These are phyloP conservation scores for Drosophila leontia DNA, from an alignment of 1,140 invertebrate species.

Conservation along the genomic window DNA sequence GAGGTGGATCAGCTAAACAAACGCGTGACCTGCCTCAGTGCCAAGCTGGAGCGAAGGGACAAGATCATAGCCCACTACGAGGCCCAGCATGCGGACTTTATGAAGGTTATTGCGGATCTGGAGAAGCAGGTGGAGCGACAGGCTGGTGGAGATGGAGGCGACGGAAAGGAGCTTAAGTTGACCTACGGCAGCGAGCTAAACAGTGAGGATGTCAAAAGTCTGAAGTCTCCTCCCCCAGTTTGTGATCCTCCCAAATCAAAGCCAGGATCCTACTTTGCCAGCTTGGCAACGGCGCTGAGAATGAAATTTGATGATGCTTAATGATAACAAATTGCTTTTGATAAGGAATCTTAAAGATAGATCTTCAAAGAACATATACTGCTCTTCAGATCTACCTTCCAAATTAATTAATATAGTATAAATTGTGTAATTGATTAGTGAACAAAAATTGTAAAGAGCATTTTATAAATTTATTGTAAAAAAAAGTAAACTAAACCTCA, in stretches of 20 bases:
- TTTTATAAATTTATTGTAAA: background rate
- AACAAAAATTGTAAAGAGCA: background rate
- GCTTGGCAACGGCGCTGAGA: slow-evolving; percentile 41
- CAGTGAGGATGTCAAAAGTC: too few relatives aligned
- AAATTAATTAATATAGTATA: background rate
- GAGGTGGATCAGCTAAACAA: slow-evolving; percentile 42
- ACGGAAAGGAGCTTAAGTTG: too few relatives aligned
- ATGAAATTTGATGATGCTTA: slow-evolving; percentile 1
- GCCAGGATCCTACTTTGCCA: slow-evolving; percentile 1
- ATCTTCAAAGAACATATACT: too few relatives aligned
- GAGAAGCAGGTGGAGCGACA: background rate
- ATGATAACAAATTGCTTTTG: too few relatives aligned
- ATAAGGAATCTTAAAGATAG: too few relatives aligned
- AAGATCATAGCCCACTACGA: slow-evolving; percentile 53
- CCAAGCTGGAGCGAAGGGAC: slow-evolving; percentile 51
- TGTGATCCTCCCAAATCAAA: background rate
- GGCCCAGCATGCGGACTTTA: slow-evolving; percentile 31
- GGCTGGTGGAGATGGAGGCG: background rate
- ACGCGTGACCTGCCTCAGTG: slow-evolving; percentile 8
- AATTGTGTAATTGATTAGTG: background rate
- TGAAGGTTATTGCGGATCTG: slow-evolving; percentile 26
- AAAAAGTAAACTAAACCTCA: background rate
- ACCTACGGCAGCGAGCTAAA: background rate
- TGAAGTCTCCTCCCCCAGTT: background rate
- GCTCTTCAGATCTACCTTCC: background rate